A percentile compares a stretch with the other conserved stretches of the same genome.
phyloP scores from a whole-genome alignment of 2,888 invertebrate genomes.

The Lochmaea crataegi region DNA sequence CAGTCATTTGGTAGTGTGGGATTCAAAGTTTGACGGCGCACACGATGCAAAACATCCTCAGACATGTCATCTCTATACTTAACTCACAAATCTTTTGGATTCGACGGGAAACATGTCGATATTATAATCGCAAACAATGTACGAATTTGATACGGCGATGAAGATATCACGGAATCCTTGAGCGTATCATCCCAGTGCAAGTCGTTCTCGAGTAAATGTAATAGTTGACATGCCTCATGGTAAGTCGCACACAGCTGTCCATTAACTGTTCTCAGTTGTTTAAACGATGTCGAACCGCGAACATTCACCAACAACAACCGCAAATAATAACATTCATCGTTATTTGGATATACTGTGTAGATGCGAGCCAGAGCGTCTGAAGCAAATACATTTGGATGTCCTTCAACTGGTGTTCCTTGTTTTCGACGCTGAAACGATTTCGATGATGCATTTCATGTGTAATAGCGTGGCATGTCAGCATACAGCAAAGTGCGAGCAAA shows the following conservation, averaged over 20 bases:
- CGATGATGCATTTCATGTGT: slow-evolving; percentile 43
- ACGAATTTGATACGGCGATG: background rate
- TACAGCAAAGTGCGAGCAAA: slow-evolving; percentile 46
- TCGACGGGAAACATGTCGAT: background rate
- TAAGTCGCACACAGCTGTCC: background rate
- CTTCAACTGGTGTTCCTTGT: too few species aligned
- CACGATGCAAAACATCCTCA: slow-evolving; percentile 10
- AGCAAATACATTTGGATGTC: too few species aligned
- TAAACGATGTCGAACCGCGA: slow-evolving; percentile 3
- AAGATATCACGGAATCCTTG: slow-evolving; percentile 13
- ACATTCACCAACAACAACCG: slow-evolving; percentile 3
- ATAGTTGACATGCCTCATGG: background rate
- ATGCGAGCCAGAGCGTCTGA: too few species aligned
- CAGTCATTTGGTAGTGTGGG: slow-evolving; percentile 12
- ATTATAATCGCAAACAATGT: slow-evolving; percentile 9
- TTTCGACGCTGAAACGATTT: too few species aligned
- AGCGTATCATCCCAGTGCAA: slow-evolving; percentile 7
- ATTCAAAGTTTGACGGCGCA: slow-evolving; percentile 4
- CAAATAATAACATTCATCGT: too few species aligned
- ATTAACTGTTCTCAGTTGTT: slow-evolving; percentile 1
- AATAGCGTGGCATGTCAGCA: slow-evolving; percentile 41
- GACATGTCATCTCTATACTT: slow-evolving; percentile 5
- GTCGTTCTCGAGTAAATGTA: slow-evolving; percentile 7
- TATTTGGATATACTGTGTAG: too few species aligned
- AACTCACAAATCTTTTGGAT: background rate